Percentiles rank a stretch among this genome's conserved stretches.
Evolutionary conservation across 2,888 invertebrate genomes (phyloP).

Genomic region (Tetanocera ferruginea): DNA sequence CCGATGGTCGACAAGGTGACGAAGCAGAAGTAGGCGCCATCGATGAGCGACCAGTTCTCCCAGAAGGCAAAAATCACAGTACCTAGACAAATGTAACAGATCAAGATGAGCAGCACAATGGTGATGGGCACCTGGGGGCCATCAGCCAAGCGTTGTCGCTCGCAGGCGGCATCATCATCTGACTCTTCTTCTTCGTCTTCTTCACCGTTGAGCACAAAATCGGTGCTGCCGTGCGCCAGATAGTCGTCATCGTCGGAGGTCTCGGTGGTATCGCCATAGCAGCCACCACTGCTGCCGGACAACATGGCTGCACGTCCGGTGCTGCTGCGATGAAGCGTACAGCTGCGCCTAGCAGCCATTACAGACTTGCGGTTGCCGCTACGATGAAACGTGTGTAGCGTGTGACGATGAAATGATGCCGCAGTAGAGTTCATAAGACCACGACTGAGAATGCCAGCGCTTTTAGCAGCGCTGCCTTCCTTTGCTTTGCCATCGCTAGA

Average conservation of each 20-base stretch:
- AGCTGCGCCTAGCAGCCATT: conserved; percentile 55
- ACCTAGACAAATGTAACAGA: conserved; percentile 81
- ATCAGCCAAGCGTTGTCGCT: conserved; percentile 37
- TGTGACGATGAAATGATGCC: conserved; percentile 60
- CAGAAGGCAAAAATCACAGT: conserved; percentile 84
- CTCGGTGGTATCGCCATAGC: conserved; percentile 60
- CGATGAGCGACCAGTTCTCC: conserved; percentile 85
- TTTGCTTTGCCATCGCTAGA: background rate
- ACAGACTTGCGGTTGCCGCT: conserved; percentile 40
- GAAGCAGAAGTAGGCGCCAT: conserved; percentile 88
- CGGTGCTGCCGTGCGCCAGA: conserved; percentile 53
- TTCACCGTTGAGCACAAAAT: conserved; percentile 54
- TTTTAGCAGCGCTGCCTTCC: background rate
- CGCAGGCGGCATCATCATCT: conserved; percentile 44
- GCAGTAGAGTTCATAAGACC: conserved; percentile 58
- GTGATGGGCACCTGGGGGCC: conserved; percentile 73
- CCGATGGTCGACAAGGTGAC: conserved; percentile 87
- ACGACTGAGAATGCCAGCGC: conserved; percentile 33
- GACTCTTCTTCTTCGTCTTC: conserved; percentile 48
- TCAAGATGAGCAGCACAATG: conserved; percentile 77
- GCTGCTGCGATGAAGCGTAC: background rate
- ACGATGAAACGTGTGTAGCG: conserved; percentile 55
- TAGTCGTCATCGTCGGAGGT: conserved; percentile 63
- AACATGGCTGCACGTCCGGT: background rate
- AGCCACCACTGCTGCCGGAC: conserved; percentile 25